Base-by-base conservation (phyloP, 2,113 vertebrate species). In the Hiodon tergisus region DNA sequence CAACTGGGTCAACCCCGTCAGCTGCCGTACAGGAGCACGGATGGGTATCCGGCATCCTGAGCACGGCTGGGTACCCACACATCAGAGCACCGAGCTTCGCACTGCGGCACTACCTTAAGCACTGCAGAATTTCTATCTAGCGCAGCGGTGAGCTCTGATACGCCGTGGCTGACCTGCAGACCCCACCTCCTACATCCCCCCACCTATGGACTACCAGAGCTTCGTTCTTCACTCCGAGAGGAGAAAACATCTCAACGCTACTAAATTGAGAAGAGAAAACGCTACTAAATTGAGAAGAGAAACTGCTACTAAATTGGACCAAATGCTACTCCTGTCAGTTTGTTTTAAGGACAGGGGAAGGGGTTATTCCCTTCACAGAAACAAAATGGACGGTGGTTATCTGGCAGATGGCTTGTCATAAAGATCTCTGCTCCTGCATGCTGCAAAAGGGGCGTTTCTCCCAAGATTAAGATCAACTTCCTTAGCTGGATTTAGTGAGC, bases 341-440 rank as follows among this genome's bases (percentile, higher is more conserved):
- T 31, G 31, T 31, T 31, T 31, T 31, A 31, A 31, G 31, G 31
- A 31, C 31, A 31, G 31, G 31, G 31, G 31, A 31, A 31, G 31
- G 31, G 31, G 31, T 31, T 31, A 31, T 31, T 31, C 31, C n/a
- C 51, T 52, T 59, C 72, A 9, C 48, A 8, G n/a, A 46, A 13
- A 13, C 58, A 16, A 47, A 48, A 69, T 59, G 9, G 76, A 78
- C 71, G 77, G 76, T 65, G 78, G 61, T 46, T 6, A 77, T 66
- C 74, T 77, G 81, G 80, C 87, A 90, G 87, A 87, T 90, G 87
- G 86, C 69, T 59, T 54, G 51, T 55, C 58, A 51, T 8, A 31
- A 66, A 57, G 62, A 72, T 31, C 31, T 17, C 57, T 52, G 69
- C 51, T 70, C n/a, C 53, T 31, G 46, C 7, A 31, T 31, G 69